Percentiles rank a stretch among this genome's conserved stretches.
These are phyloP conservation scores for Orchestes rusci DNA, from an alignment of 2,888 invertebrate genomes.

Conservation along the genomic window DNA sequence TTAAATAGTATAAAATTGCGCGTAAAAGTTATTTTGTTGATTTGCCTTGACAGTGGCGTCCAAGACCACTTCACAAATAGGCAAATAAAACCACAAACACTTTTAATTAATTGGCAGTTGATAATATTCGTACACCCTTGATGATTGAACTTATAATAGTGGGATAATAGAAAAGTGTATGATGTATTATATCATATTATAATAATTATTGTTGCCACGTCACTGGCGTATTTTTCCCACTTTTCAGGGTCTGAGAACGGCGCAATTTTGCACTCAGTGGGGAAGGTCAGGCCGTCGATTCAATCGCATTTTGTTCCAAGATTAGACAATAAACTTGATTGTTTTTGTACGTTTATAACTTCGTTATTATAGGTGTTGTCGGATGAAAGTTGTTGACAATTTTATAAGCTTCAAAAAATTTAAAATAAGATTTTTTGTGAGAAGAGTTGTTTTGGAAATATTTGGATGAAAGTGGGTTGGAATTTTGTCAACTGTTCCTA, in stretches of 20 bases:
- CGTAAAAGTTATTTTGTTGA: no score
- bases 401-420: background rate
- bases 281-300: slow-evolving; percentile 22
- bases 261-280: slow-evolving; percentile 11
- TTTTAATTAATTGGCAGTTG: background rate
- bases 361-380: background rate
- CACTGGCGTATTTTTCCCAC: slow-evolving; percentile 6
- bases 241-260: slow-evolving; percentile 14
- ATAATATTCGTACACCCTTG: background rate
- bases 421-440: no score
- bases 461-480: no score
- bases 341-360: background rate
- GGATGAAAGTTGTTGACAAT: background rate
- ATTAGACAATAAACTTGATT: background rate
- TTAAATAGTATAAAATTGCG: background rate
- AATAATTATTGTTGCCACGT: slow-evolving; percentile 4
- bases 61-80: no score
- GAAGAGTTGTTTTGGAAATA: slow-evolving; percentile 5
- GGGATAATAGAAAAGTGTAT: no score
- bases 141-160: background rate
- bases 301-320: no score
- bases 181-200: background rate
- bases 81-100: background rate
- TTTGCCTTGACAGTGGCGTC: no score
- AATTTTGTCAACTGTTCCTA: no score